Conservation (phyloP, 2,113 vertebrate species). For the Tragelaphus imberbis region DNA sequence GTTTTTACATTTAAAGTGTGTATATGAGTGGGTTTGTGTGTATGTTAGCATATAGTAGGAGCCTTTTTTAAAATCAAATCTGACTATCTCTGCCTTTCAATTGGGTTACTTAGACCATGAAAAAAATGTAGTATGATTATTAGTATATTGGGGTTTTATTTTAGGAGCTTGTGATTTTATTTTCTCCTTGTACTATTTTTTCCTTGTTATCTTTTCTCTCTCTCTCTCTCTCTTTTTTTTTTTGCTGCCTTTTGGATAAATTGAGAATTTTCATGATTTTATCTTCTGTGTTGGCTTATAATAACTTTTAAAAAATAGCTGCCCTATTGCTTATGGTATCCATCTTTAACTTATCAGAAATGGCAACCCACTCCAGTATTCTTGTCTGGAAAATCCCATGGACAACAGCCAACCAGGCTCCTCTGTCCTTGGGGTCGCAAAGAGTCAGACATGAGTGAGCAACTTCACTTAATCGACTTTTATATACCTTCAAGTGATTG, state of each 20-base stretch:
- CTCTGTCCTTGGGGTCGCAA: too few species aligned
- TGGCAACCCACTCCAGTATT: background rate
- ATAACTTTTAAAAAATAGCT: background rate
- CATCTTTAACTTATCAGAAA: background rate
- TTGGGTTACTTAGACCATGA: background rate
- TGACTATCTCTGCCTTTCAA: background rate
- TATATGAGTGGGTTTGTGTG: background rate
- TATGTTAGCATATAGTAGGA: background rate
- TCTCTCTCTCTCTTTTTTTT: background rate
- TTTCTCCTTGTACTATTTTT: background rate
- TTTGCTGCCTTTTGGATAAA: background rate
- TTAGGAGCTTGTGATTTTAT: background rate
- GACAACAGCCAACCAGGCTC: too few species aligned
- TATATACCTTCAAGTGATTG: background rate
- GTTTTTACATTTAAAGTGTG: background rate
- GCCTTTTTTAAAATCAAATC: background rate
- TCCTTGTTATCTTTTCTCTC: background rate
- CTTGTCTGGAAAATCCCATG: background rate
- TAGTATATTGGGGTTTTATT: background rate
- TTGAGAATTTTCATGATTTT: background rate
- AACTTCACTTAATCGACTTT: background rate
- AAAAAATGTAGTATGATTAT: background rate
- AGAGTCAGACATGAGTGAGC: fast-evolving
- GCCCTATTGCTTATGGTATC: background rate
- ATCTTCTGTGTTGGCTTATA: background rate